Base-by-base conservation (phyloP, 1,140 invertebrate genomes). In the Cydia amplana region DNA sequence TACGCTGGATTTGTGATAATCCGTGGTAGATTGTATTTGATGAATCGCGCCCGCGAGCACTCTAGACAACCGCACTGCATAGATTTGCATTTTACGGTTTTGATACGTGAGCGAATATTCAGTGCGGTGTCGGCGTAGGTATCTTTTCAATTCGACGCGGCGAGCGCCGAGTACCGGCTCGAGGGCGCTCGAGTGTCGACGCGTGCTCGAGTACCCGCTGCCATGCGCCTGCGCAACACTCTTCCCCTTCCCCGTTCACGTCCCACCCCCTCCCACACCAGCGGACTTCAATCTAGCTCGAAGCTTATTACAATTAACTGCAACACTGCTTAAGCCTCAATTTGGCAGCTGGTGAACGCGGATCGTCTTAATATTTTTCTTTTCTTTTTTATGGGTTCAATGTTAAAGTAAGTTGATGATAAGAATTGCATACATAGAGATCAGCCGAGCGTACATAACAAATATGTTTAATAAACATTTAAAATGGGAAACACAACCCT, bases 51-150 rank as follows among this genome's bases (percentile, higher is more conserved):
- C 75, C 74, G 80, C 85, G 79, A 90, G 90, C 81, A 90, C 89
- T 88, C 87, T 88, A 91, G 91, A 92, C 88, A 85, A 89, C 85
- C 88, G 87, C 86, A 88, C 86, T 87, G 90, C 88, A 91, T 93
- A 91, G 90, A 93, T 93, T 93, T 93, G 90, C 91, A 93, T 93
- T 91, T 91, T 91, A 88, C 88, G 85, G 87, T 91, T 91, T 91
- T 91, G 91, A 91, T 91, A 93, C 89, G 89, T 91, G 88, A 87
- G 90, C 87, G 91, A 92, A 92, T 91, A 91, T 91, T 91, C 90
- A 91, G 86, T 83, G 85, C 86, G 85, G 89, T 91, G 88, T 92
- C 85, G 86, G 84, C 80, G 85, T 90, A 90, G 89, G 90, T 91
- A 92, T 93, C 90, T 93, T 91, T 91, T 93, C 84, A 92, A 90